phyloP scores from a whole-genome alignment of 2,113 vertebrate genomes.

The Chaetops frenatus region DNA sequence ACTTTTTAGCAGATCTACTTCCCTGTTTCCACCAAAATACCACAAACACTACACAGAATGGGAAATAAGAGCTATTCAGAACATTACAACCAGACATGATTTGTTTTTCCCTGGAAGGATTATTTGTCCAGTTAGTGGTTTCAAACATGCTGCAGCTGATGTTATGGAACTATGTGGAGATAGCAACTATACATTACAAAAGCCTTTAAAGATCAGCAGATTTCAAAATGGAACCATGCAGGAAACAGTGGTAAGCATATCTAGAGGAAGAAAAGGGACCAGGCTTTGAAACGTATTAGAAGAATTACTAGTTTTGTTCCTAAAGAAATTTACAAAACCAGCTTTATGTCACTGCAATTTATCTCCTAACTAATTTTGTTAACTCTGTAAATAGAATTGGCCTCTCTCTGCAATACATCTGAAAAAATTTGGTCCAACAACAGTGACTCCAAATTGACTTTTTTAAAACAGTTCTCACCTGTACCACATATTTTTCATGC shows the following conservation, averaged over 20 bases:
- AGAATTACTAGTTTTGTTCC: background rate
- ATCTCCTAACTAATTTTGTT: background rate
- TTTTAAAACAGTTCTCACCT: background rate
- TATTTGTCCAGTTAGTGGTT: constrained; percentile 10
- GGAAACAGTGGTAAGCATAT: background rate
- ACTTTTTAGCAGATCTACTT: background rate
- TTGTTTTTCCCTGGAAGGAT: constrained; percentile 18
- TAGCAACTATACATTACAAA: background rate
- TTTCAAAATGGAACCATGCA: background rate
- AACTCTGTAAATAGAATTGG: background rate
- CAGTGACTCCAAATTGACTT: background rate
- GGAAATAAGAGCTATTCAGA: background rate
- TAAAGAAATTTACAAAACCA: background rate
- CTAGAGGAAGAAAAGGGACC: background rate
- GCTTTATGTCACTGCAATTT: background rate
- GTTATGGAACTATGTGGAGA: background rate
- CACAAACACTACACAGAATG: constrained; percentile 11
- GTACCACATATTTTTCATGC: background rate
- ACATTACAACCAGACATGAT: background rate
- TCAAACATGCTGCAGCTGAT: constrained; percentile 39
- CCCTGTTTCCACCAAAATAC: background rate
- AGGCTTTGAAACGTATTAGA: background rate
- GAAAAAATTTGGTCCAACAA: background rate
- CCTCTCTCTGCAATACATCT: background rate
- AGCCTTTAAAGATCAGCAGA: background rate